Evolutionary conservation across 2,113 vertebrate genomes (phyloP), one percentile per base, ranked within the genome.

Genomic region (Catharus minimus): DNA sequence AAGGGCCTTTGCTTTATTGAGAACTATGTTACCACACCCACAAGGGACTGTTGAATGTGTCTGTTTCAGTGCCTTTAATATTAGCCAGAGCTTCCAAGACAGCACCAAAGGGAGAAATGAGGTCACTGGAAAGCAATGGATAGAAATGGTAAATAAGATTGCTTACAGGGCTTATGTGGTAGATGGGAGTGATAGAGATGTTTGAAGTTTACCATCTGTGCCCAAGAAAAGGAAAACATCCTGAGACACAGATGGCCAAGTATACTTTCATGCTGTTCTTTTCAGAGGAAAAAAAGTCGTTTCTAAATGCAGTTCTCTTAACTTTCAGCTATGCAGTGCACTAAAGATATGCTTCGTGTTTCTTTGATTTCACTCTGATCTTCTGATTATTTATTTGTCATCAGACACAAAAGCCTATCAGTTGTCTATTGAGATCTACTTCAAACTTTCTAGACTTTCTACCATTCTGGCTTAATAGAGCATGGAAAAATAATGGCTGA

Each of bases 171-270:
- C 21, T 50, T 80, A 43, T 82, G 69, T 69, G 67, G 47, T 74
- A 82, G 46, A 26, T 30, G 60, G 80, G 82, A 64, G 43, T n/a
- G 71, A 83, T n/a, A 41, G 80, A 33, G 86, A 68, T 65, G 28
- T 88, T 86, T 84, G 93, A 87, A 86, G 57, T 57, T 73, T 41
- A 32, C 93, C 95, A 79, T 91, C 93, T 94, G 92, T 71, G 73
- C 77, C 64, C 88, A 66, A 82, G 68, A 79, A 93, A 71, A 82
- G 13, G 32, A 85, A 83, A 79, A 44, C 26, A 67, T 58, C 61
- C 84, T 30, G 56, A 90, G 47, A 82, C 69, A 50, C 91, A 94
- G 92, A 85, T 91, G 93, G 95, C 64, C n/a, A 33, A 46, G 69
- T 56, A 58, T n/a, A 50, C 78, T 80, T 12, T 13, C 80, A 56